Percentiles rank a stretch among this genome's conserved stretches.
phyloP scores from a whole-genome alignment of 2,113 vertebrate species.

The Aegotheles bennettii region DNA sequence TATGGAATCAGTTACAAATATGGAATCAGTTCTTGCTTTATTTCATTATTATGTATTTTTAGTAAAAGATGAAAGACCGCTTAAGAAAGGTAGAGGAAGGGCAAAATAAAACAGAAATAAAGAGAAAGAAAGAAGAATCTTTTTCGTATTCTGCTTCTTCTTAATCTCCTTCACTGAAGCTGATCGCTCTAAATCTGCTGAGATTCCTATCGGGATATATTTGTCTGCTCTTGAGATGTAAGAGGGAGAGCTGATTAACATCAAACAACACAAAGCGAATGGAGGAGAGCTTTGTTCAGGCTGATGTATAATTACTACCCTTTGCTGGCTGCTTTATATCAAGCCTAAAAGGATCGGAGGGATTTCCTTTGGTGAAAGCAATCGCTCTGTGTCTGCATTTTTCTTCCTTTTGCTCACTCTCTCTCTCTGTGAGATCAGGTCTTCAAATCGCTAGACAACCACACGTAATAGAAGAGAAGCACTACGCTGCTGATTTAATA shows the following conservation, averaged over 20 bases:
- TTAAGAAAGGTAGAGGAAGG: neutral
- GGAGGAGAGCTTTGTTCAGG: conserved; percentile 23
- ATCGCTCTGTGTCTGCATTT: neutral
- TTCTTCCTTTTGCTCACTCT: neutral
- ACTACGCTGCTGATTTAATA: neutral
- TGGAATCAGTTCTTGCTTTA: neutral
- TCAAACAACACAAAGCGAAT: neutral
- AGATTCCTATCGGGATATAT: conserved; percentile 31
- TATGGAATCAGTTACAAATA: neutral
- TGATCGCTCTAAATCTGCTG: conserved; percentile 29
- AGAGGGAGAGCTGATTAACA: conserved; percentile 12
- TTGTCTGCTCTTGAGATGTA: conserved; percentile 53
- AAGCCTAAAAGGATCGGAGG: conserved; percentile 35
- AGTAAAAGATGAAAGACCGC: neutral
- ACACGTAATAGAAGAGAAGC: neutral
- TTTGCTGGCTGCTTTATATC: conserved; percentile 45
- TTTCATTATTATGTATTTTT: neutral
- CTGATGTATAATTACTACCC: conserved; percentile 45
- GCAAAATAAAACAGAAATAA: neutral
- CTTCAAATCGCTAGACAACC: neutral
- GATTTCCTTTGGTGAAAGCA: conserved; percentile 46
- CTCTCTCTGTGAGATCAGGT: neutral
- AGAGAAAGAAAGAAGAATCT: neutral
- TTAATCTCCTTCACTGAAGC: neutral
- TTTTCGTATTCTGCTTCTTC: neutral